Evolutionary conservation across 2,797 vertebrate genomes (phyloP).

Genomic region (Platalea minor): DNA sequence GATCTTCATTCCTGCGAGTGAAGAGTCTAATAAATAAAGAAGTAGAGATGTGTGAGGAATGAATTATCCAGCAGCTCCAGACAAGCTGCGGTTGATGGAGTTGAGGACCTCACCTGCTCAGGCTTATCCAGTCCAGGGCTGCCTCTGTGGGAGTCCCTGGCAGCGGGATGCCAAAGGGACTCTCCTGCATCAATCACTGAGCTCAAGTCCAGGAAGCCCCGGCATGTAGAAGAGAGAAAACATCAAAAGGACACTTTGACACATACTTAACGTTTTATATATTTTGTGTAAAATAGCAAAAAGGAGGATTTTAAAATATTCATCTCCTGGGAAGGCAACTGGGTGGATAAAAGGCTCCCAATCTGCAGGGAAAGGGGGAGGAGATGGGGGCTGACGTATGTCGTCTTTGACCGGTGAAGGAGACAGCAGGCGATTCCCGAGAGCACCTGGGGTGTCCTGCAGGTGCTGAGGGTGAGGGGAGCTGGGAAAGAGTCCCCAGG

Average conservation of each 20-base stretch:
- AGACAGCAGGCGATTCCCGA: background rate
- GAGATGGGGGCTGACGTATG: background rate
- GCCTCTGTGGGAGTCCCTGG: background rate
- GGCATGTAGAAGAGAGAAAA: background rate
- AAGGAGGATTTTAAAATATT: constrained; percentile 51
- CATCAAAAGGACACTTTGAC: constrained; percentile 49
- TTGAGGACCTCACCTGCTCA: fast-evolving
- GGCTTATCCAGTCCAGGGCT: background rate
- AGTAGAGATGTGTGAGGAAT: background rate
- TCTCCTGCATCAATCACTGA: background rate
- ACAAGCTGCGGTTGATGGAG: background rate
- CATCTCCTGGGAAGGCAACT: background rate
- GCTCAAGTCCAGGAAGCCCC: background rate
- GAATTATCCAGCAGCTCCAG: background rate
- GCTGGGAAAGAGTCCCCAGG: background rate
- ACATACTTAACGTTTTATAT: constrained; percentile 33
- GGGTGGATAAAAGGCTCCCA: constrained; percentile 28
- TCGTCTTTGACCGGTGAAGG: background rate
- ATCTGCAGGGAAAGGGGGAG: background rate
- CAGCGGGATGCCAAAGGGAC: background rate
- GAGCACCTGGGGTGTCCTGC: background rate
- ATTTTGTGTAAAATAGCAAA: constrained; percentile 31
- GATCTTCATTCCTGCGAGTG: background rate
- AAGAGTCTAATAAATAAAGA: constrained; percentile 23
- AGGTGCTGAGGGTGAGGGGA: background rate